Evolutionary conservation across 2,888 invertebrate species (phyloP).

Genomic region (Carcina quercana): DNA sequence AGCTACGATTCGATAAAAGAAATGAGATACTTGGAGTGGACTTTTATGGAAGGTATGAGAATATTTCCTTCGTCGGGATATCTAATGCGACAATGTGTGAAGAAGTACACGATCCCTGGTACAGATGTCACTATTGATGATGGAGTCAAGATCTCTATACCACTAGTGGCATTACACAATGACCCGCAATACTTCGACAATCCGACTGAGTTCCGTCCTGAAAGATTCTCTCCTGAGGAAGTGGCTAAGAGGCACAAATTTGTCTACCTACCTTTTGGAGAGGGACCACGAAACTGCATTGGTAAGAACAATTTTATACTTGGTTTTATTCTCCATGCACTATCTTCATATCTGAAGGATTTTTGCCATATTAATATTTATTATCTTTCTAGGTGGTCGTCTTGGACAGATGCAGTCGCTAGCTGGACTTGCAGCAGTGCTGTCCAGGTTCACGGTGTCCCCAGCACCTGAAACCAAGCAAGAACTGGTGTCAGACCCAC

Average conservation of each 20-base stretch:
- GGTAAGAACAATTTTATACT: conserved; percentile 13
- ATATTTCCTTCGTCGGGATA: conserved; percentile 21
- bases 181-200: conserved; percentile 24
- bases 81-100: conserved; percentile 16
- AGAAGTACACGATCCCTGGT: conserved; percentile 22
- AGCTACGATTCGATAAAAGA: conserved; percentile 31
- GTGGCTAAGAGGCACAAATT: conserved; percentile 13
- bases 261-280: conserved; percentile 25
- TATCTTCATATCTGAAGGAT: too few species aligned
- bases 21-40: conserved; percentile 31
- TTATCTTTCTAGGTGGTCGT: conserved; percentile 10
- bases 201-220: conserved; percentile 23
- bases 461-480: conserved; percentile 4
- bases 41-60: conserved; percentile 26
- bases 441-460: conserved; percentile 10
- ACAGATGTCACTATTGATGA: conserved; percentile 23
- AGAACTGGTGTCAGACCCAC: neutral
- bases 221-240: conserved; percentile 20
- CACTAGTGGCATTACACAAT: conserved; percentile 22
- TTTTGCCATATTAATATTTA: too few species aligned
- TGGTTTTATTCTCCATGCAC: too few species aligned
- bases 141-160: conserved; percentile 20
- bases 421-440: conserved; percentile 12
- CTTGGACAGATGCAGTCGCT: conserved; percentile 14
- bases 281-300: conserved; percentile 23